phyloP scores from a whole-genome alignment of 2,113 vertebrate genomes.

The Choloepus hoffmanni region DNA sequence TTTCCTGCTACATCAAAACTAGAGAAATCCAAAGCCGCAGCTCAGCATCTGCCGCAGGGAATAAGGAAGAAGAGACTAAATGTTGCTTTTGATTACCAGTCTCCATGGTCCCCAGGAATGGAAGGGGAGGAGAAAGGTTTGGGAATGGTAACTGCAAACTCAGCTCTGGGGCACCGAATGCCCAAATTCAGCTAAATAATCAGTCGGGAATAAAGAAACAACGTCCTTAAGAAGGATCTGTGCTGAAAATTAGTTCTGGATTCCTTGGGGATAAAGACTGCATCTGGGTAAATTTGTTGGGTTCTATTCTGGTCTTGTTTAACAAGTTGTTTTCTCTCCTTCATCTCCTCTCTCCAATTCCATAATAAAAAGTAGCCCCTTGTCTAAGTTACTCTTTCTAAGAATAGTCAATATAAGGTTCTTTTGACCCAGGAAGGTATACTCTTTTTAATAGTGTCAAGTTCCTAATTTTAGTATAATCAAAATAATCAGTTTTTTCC shows the following conservation, averaged over 20 bases:
- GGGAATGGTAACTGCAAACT: conserved; percentile 49
- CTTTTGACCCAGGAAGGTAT: neutral
- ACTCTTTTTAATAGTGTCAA: neutral
- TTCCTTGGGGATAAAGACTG: conserved; percentile 38
- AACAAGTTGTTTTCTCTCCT: conserved; percentile 26
- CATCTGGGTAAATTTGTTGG: conserved; percentile 14
- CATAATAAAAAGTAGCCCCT: conserved; percentile 20
- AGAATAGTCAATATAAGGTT: neutral
- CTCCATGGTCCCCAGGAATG: conserved; percentile 51
- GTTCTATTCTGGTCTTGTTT: conserved; percentile 69
- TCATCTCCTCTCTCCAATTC: conserved; percentile 8
- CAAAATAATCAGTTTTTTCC: neutral
- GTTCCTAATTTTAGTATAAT: neutral
- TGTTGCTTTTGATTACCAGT: conserved; percentile 71
- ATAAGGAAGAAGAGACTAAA: conserved; percentile 57
- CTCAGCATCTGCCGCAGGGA: conserved; percentile 53
- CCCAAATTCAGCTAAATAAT: conserved; percentile 65
- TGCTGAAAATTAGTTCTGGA: conserved; percentile 65
- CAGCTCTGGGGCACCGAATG: conserved; percentile 44
- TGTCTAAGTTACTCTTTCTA: conserved; percentile 26
- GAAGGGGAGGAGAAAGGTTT: neutral
- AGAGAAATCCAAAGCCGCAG: conserved; percentile 48
- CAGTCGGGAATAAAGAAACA: conserved; percentile 28
- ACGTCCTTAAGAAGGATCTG: neutral
- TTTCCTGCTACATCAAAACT: conserved; percentile 57